A percentile compares a stretch with the other conserved stretches of the same genome.
Evolutionary conservation across 2,888 invertebrate genomes (phyloP).

Genomic region (Xestia ashworthii): DNA sequence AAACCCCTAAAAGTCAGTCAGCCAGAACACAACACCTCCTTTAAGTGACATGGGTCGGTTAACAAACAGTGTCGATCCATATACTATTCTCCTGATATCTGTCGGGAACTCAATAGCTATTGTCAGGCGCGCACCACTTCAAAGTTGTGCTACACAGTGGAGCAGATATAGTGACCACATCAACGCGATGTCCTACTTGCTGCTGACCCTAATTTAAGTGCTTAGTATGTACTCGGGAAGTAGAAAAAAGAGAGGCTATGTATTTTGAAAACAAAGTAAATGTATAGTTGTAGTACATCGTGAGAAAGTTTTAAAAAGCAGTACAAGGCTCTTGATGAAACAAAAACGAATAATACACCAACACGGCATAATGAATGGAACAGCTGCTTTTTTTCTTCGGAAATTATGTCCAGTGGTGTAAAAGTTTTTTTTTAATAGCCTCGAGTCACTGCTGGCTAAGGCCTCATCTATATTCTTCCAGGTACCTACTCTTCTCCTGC

Average conservation of each 20-base stretch:
- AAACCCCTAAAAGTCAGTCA: background rate
- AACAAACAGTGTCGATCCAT: conserved; percentile 20
- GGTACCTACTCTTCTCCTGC: too few species aligned
- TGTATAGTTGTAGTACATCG: background rate
- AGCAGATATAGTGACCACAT: conserved; percentile 46
- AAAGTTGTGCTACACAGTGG: conserved; percentile 56
- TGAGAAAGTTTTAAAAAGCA: background rate
- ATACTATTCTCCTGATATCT: conserved; percentile 41
- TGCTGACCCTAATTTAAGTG: conserved; percentile 44
- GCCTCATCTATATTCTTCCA: too few species aligned
- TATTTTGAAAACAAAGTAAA: background rate
- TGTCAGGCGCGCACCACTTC: conserved; percentile 64
- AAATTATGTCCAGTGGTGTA: background rate
- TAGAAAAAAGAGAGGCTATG: background rate
- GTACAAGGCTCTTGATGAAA: background rate
- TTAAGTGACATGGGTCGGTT: conserved; percentile 4
- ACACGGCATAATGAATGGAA: background rate
- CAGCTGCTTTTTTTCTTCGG: background rate
- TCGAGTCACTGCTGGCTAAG: too few species aligned
- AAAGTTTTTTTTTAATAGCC: background rate
- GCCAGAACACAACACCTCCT: conserved; percentile 3
- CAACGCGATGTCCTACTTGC: conserved; percentile 32
- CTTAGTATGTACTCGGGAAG: background rate
- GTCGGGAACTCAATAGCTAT: conserved; percentile 62
- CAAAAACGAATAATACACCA: background rate